These are phyloP conservation scores for Theodoxus fluviatilis DNA, from an alignment of 2,888 invertebrate genomes.

Conservation along the genomic window DNA sequence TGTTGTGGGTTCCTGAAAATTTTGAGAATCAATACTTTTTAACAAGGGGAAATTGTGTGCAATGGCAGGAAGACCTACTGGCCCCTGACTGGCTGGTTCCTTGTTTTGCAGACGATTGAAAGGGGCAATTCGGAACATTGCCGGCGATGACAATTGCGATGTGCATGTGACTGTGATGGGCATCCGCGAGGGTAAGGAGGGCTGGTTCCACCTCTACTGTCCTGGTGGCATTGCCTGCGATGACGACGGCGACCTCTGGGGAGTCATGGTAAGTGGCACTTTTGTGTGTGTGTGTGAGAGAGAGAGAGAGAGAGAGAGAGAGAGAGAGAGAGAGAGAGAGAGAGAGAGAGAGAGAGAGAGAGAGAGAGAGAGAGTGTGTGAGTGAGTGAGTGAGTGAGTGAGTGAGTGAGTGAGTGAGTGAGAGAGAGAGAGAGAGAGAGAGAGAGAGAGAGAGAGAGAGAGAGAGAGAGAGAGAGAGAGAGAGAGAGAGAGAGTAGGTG, in stretches of 20 bases:
- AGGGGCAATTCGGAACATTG: constrained; percentile 71
- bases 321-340: background rate
- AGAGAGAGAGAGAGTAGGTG: background rate
- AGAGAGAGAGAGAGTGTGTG: background rate
- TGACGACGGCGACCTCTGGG: constrained; percentile 76
- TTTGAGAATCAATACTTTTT: too few species aligned
- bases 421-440: background rate
- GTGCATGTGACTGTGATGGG: constrained; percentile 76
- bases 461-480: background rate
- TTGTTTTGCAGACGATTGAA: constrained; percentile 64
- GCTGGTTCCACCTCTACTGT: constrained; percentile 78
- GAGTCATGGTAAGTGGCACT: constrained; percentile 74
- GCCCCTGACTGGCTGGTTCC: too few species aligned
- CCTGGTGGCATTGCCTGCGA: constrained; percentile 74
- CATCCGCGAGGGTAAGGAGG: constrained; percentile 76
- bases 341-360: background rate
- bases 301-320: background rate
- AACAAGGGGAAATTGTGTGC: too few species aligned
- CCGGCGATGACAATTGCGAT: constrained; percentile 74
- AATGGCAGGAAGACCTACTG: too few species aligned
- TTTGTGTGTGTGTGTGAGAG: constrained; percentile 10
- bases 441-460: constrained; percentile 5
- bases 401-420: background rate
- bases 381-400: background rate
- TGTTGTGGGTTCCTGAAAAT: too few species aligned